Evolutionary conservation across 2,113 vertebrate species (phyloP), one percentile per base, ranked within the genome.

Genomic region (Tetrao urogallus): DNA sequence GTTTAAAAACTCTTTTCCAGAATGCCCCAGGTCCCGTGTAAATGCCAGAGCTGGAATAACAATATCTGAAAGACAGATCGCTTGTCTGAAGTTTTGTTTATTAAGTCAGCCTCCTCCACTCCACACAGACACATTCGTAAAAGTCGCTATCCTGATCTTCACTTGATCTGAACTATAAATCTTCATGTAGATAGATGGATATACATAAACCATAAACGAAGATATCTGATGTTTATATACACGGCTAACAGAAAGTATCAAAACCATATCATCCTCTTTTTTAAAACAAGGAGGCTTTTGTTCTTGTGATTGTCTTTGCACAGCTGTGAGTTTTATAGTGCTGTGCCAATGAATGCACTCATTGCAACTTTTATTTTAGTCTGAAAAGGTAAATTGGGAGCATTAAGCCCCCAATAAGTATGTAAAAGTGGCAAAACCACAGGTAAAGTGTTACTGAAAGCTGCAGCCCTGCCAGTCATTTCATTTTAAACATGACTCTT

Each of bases 241-340:
- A n/a, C 58, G 72, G 78, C 86, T 91, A 94, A 48, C 93, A 97
- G 86, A 92, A 90, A 77, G 52, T 78, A 93, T 94, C 93, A 88
- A 88, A 92, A 88, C 73, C 91, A 94, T 92, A 82, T 94, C 94
- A 93, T 96, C 89, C 91, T 89, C 78, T 79, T 81, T 61, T 89
- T 75, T 54, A 73, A 77, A 93, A 94, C 91, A 93, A 93, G 85
- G 82, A 92, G 56, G 42, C 82, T 92, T 95, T 95, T 96, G 95
- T 97, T 92, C 91, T 71, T 64, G 84, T 88, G 80, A 94, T 96
- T 96, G 88, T 96, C 96, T 96, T 82, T 88, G 82, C 91, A 89
- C 94, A 96, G 95, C 94, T 96, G 96, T 74, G 90, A 88, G 91
- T 96, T 96, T 96, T 96, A 95, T 92, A 94, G 92, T 80, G 28